Conservation (phyloP, 2,888 invertebrate genomes). For the Epinotia brunnichana region DNA sequence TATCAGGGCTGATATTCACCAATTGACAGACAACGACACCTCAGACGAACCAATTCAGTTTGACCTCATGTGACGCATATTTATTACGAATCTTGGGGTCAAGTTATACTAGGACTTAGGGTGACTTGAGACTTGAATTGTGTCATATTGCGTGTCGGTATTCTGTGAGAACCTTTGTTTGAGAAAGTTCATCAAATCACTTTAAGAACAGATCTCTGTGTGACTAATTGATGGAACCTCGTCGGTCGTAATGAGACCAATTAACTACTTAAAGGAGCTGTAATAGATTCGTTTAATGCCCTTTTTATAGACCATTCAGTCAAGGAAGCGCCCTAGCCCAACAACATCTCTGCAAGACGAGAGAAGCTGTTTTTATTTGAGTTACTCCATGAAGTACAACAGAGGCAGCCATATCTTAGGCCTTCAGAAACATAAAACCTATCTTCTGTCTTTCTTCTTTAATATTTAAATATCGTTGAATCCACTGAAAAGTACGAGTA, state of each 20-base stretch:
- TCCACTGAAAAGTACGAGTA: too few relatives aligned
- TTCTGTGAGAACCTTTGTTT: slow-evolving; percentile 59
- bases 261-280: slow-evolving; percentile 19
- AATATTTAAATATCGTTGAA: too few relatives aligned
- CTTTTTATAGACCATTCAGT: too few relatives aligned
- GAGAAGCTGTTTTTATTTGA: background rate
- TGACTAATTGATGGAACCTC: slow-evolving; percentile 34
- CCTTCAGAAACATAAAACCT: background rate
- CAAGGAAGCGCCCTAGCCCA: too few relatives aligned
- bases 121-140: background rate
- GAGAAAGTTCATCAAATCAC: slow-evolving; percentile 52
- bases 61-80: background rate
- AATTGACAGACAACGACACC: background rate
- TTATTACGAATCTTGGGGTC: background rate
- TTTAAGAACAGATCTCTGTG: slow-evolving; percentile 26
- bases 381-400: too few relatives aligned
- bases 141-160: slow-evolving; percentile 61
- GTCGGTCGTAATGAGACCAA: slow-evolving; percentile 31
- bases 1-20: slow-evolving; percentile 55
- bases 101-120: background rate
- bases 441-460: background rate
- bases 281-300: too few relatives aligned
- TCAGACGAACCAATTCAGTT: background rate
- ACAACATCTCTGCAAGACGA: too few relatives aligned
- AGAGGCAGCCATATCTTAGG: too few relatives aligned